Base-by-base conservation (phyloP, 1,140 invertebrate genomes). In the Maconellicoccus hirsutus region DNA sequence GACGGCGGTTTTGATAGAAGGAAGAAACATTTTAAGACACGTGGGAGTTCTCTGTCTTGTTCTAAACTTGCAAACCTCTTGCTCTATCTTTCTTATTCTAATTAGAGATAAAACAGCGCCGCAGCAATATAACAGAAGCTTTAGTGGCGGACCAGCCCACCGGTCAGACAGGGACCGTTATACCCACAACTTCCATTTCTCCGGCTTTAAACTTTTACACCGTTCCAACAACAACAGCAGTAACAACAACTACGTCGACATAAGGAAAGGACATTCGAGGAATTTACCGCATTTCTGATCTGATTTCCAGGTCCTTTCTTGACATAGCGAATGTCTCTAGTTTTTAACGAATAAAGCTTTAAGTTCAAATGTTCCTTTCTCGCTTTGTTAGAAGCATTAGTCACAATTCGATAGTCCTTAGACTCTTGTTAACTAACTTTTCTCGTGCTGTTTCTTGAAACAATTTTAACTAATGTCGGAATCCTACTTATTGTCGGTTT, bases 251-350 rank as follows among this genome's bases (percentile, higher is more conserved):
- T 25, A 66, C 22, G 61, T 66, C 61, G 61, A 66, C 61, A 66
- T 66, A 66, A 66, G 61, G 61, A 66, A 66, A 66, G 61, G 61
- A 66, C 61, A 66, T 66, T 66, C 61, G 61, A 66, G 61, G 61
- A 66, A 66, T 66, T 66, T 25, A 66, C 61, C 61, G 61, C 61
- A 66, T 66, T 66, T 66, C 10, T 66, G 61, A 66, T 66, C 61
- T 66, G 61, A 66, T 66, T 66, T 66, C 61, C 61, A 66, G 61
- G 61, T 66, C 61, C 61, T 66, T 66, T 66, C 61, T 66, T 66
- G 22, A 66, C 61, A 66, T 19, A 66, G 25, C 21, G 22, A 26
- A 66, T 26, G 22, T 66, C 61, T 66, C 25, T 23, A 12, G 21
- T 66, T 66, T 66, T 66, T 52, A 66, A 66, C 61, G 61, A 66